Conservation (phyloP, 2,888 invertebrate genomes). For the Archips xylosteana region DNA sequence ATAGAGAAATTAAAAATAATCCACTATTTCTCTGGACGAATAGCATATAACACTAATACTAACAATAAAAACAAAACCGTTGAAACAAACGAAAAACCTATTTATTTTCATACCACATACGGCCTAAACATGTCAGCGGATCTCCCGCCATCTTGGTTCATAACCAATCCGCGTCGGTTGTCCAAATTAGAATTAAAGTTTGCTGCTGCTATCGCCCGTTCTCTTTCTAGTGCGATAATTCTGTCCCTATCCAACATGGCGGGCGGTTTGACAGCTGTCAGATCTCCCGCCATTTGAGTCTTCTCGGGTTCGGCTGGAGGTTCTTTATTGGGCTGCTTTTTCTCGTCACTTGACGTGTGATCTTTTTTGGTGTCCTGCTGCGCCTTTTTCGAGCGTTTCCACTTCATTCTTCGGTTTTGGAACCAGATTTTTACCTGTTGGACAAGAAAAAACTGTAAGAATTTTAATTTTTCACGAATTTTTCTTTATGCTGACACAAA, state of each 20-base stretch:
- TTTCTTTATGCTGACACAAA: too few relatives aligned
- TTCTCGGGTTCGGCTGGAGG: slow-evolving; percentile 65
- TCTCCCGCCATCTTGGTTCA: slow-evolving; percentile 78
- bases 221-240: slow-evolving; percentile 79
- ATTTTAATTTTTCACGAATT: background rate
- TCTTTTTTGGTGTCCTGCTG: slow-evolving; percentile 92
- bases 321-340: slow-evolving; percentile 68
- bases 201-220: slow-evolving; percentile 80
- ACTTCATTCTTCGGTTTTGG: slow-evolving; percentile 99
- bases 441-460: slow-evolving; percentile 50
- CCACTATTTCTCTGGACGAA: background rate
- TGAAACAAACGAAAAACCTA: slow-evolving; percentile 61
- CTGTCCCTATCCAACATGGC: slow-evolving; percentile 79
- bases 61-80: slow-evolving; percentile 44
- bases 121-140: slow-evolving; percentile 83
- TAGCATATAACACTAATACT: slow-evolving; percentile 15
- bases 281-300: slow-evolving; percentile 70
- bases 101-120: slow-evolving; percentile 81
- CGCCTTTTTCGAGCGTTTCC: slow-evolving; percentile 98
- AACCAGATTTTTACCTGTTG: slow-evolving; percentile 98
- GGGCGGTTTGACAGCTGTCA: slow-evolving; percentile 80
- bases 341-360: slow-evolving; percentile 64
- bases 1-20: background rate
- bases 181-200: slow-evolving; percentile 83
- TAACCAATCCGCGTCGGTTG: slow-evolving; percentile 75